Base-by-base conservation (phyloP, 2,113 vertebrate species). In the Saguinus imperator region DNA sequence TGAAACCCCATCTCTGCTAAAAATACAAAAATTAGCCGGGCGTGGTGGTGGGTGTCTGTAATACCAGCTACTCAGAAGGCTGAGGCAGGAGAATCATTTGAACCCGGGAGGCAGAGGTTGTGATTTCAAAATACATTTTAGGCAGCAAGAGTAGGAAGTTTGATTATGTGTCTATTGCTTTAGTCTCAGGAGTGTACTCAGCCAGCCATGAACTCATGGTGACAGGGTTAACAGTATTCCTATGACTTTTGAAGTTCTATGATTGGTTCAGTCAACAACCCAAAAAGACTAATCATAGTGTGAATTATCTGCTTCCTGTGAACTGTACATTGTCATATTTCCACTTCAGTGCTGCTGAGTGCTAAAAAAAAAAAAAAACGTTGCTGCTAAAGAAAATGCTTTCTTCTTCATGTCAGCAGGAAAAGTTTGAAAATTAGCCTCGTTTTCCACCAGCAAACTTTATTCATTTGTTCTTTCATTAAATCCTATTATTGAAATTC, bases 1-100 rank as follows among this genome's bases (percentile, higher is more conserved):
- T 64, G 61, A 58, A 58, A 64, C 61, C 61, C 27, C 27, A 13
- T 64, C 27, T 32, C 27, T 64, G 61, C 61, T 64, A 64, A 64
- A 64, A 64, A 13, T 64, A 64, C 12, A 64, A 64, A 64, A 64
- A 64, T 29, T 64, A 64, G 61, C 61, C 0, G 0, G 61, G 61
- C 2, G 0, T 14, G 12, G 61, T 64, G 61, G 61, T 5, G 2
- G 12, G 2, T 1, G 0, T 29, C 27, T 64, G 5, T 64, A 32
- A 32, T 64, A 27, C 27, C 61, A 64, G 27, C 61, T 64, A 64
- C 61, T 64, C 27, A 14, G 61, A 5, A 64, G 61, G 61, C 61
- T 64, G 27, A 64, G 13, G 6, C 12, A 64, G 27, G 61, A 64
- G 27, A 32, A 12, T 64, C 6, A 13, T 32, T 29, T 64, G 61